Conservation (phyloP, 1,140 invertebrate genomes). For the Heliconius congener region DNA sequence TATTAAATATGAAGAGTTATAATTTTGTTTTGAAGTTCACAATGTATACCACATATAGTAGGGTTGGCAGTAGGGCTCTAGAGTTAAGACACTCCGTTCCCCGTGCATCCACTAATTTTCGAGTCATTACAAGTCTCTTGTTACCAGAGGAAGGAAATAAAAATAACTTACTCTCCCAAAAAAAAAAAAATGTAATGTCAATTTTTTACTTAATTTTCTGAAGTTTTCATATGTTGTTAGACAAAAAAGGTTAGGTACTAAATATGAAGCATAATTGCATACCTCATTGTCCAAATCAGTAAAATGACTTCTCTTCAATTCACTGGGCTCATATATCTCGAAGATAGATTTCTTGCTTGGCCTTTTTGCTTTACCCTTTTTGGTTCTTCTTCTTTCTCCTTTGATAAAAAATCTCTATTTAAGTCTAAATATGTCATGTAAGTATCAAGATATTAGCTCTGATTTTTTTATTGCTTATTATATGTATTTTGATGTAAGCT, state of each 20-base stretch:
- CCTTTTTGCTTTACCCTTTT: conserved; percentile 89
- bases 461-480: not conserved
- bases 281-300: conserved; percentile 97
- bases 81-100: too few species aligned
- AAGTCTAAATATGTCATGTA: not conserved
- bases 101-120: too few species aligned
- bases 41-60: too few species aligned
- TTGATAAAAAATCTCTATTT: conserved; percentile 4
- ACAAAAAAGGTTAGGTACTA: too few species aligned
- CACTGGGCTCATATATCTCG: conserved; percentile 98
- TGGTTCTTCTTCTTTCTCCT: conserved; percentile 71
- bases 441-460: not conserved
- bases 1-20: conserved; percentile 44
- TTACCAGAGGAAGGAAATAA: too few species aligned
- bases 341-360: conserved; percentile 94
- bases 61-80: too few species aligned
- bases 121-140: too few species aligned
- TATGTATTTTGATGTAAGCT: conserved; percentile 22
- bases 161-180: too few species aligned
- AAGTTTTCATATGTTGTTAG: too few species aligned
- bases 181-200: too few species aligned
- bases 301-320: conserved; percentile 97
- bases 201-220: too few species aligned
- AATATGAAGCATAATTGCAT: not conserved
- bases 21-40: too few species aligned